Evolutionary conservation across 2,888 invertebrate species (phyloP), one percentile per base, ranked within the genome.

Genomic region (Drosophila dives): DNA sequence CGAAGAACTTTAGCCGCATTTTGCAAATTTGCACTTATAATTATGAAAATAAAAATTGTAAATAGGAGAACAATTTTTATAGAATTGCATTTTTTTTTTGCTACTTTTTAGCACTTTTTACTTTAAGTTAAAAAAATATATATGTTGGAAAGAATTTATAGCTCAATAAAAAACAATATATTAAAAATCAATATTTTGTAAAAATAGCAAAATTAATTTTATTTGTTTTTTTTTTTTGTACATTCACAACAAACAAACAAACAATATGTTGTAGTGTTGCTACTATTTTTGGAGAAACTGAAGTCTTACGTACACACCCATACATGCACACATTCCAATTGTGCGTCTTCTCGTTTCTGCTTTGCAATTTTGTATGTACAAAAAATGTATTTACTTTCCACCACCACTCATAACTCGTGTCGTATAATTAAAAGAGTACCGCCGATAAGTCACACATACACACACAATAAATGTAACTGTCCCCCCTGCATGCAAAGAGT

Each of bases 391-490:
- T 23, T 23, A 45, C 12, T 7, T 1, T 3, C 3, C 12, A 42
- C 20, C 42, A 20, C 6, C 15, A 45, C 23, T 45, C 45, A 15
- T 23, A 45, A 45, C 45, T 45, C 45, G 23, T 15, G 12, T 45
- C 45, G 15, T 45, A 23, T 23, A 23, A 15, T 15, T 45, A 23
- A 45, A 45, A 23, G 15, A 23, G 3, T 23, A 45, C 45, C 45
- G 23, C 45, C 45, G 45, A 45, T 45, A 45, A 23, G 45, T 45
- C 45, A 45, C 45, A 23, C 45, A 15, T 23, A 45, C 23, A 45
- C 23, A 20, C 5, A 36, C 36, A 36, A 38, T 38, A 20, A 20
- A 20, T 12, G 12, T 45, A 45, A 45, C 20, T 45, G 45, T 23
- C 15, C 23, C 45, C 45, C 23, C 20, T 45, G 20, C 45, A 45